These are phyloP conservation scores for Champsocephalus gunnari DNA, from an alignment of 2,797 vertebrate genomes.

Conservation along the genomic window DNA sequence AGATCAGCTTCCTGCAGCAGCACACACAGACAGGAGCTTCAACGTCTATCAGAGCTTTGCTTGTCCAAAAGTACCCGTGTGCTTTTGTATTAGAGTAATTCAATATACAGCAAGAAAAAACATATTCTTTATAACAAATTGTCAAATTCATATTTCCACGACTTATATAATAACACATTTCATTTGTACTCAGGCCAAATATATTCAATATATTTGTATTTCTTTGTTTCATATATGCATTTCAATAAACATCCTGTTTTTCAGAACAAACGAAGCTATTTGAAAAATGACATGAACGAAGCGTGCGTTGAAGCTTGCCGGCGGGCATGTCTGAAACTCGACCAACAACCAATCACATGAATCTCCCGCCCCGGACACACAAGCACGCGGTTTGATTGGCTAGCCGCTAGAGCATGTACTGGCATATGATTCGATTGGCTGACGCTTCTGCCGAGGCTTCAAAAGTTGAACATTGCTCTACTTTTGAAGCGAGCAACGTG, in stretches of 20 bases:
- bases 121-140: background rate
- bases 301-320: too few relatives aligned
- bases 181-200: background rate
- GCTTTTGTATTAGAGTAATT: background rate
- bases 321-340: too few relatives aligned
- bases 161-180: background rate
- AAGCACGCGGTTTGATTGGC: too few relatives aligned
- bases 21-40: constrained; percentile 6
- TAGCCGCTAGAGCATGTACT: too few relatives aligned
- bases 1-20: constrained; percentile 75
- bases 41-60: background rate
- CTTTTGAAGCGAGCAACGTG: too few relatives aligned
- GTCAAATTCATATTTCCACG: background rate
- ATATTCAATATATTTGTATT: too few relatives aligned
- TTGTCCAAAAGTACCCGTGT: background rate
- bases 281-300: background rate
- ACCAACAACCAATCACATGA: too few relatives aligned
- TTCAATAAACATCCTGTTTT: background rate
- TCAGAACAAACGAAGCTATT: background rate
- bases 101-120: background rate
- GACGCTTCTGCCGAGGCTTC: too few relatives aligned
- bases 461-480: too few relatives aligned
- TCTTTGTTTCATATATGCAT: background rate
- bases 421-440: too few relatives aligned
- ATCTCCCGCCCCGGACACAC: too few relatives aligned